These are phyloP conservation scores for Lasius fuliginosus DNA, from an alignment of 2,888 invertebrate genomes.

Conservation along the genomic window DNA sequence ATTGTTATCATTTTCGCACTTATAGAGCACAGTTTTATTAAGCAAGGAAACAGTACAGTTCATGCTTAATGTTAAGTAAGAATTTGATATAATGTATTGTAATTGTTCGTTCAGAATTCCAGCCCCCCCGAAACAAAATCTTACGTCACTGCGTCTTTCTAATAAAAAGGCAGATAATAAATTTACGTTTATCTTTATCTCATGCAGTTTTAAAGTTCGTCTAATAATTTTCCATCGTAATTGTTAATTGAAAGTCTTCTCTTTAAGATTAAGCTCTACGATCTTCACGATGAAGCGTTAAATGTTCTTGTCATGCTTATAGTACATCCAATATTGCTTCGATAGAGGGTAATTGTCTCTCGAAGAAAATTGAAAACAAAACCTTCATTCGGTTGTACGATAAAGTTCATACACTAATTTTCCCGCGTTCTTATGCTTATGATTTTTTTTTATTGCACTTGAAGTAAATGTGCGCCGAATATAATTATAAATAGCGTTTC, in stretches of 20 bases:
- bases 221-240: conserved; percentile 14
- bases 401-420: conserved; percentile 27
- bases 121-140: too few species aligned
- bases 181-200: conserved; percentile 49
- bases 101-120: too few species aligned
- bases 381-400: background rate
- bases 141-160: background rate
- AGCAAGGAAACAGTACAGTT: too few species aligned
- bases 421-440: background rate
- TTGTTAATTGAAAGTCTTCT: conserved; percentile 42
- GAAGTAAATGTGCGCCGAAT: background rate
- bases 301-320: conserved; percentile 38
- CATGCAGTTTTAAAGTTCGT: conserved; percentile 9
- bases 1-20: too few species aligned
- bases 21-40: too few species aligned
- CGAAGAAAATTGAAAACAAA: conserved; percentile 41
- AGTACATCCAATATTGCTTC: conserved; percentile 21
- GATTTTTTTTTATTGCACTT: background rate
- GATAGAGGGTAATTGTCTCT: conserved; percentile 25
- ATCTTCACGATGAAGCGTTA: conserved; percentile 21
- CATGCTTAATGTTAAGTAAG: too few species aligned
- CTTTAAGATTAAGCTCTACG: conserved; percentile 1
- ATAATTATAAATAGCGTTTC: background rate
- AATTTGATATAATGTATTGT: too few species aligned
- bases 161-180: conserved; percentile 53